These are phyloP conservation scores for Bombus huntii DNA, from an alignment of 1,140 invertebrate genomes.

Conservation along the genomic window DNA sequence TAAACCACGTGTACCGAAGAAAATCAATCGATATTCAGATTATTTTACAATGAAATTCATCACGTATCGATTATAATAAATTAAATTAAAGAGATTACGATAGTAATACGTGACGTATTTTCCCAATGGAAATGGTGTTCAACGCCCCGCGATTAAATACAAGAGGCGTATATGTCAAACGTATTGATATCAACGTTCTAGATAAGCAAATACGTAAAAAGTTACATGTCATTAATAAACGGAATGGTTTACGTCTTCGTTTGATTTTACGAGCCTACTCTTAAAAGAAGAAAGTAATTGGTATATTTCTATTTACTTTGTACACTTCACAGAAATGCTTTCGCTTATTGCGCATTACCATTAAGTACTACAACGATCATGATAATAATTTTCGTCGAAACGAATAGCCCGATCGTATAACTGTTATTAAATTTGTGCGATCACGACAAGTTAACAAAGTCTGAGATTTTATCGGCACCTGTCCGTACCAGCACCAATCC, in stretches of 20 bases:
- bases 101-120: neutral
- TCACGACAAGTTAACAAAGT: neutral
- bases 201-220: conserved; percentile 10
- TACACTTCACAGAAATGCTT: neutral
- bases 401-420: neutral
- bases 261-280: neutral
- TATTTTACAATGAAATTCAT: neutral
- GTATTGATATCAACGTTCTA: neutral
- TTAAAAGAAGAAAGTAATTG: neutral
- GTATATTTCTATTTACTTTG: neutral
- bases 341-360: neutral
- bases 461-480: conserved; percentile 11
- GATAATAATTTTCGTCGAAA: neutral
- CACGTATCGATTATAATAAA: neutral
- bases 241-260: neutral
- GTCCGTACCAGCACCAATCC: conserved; percentile 1
- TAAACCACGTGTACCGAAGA: neutral
- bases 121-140: neutral
- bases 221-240: neutral
- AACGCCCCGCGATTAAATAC: conserved; percentile 1
- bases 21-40: neutral
- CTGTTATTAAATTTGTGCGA: neutral
- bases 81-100: neutral
- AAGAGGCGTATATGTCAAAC: conserved; percentile 41
- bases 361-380: neutral